Evolutionary conservation across 1,140 invertebrate species (phyloP), one percentile per base, ranked within the genome.

Genomic region (Aphelenchoides besseyi): DNA sequence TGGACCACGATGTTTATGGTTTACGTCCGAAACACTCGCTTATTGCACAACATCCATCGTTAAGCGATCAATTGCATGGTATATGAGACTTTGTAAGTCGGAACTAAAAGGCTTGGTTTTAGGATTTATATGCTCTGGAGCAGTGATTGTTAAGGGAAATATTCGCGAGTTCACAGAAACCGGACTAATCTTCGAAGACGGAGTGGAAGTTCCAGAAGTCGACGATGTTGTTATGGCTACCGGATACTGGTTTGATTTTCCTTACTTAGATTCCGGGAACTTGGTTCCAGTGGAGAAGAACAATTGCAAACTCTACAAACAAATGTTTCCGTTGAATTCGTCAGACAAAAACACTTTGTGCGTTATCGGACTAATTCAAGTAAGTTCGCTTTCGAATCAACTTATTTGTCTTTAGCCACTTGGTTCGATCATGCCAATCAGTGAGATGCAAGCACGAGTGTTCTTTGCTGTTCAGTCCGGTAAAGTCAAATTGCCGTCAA

Each of bases 1-100:
- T 88, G 73, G 86, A 88, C 75, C 88, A 88, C 67, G 81, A 80
- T 3, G 53, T 75, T 0, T 88, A 86, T 75, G 76, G 82, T 3
- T 63, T 88, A 30, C 85, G 86, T 68, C 87, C 87, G 9, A 73
- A 82, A 23, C 86, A 88, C 71, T 53, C 74, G 0, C 30, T 85
- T 0, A 75, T 83, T 28, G 71, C 73, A 1, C 86, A 72, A 37
- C 77, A 88, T 64, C 70, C 71, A 28, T 76, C 75, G 0, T 37
- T 66, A 2, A 41, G n/a, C 18, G 63, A 66, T 30, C 28, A 66
- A 53, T 33, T 66, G 16, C 63, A 66, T 53, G 36, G 63, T 66
- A 32, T 29, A 33, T 66, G 16, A 23, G 36, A 29, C 9, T n/a
- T 16, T 1, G 1, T 1, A 32, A 2, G 9, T 23, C 18, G 0